These are phyloP conservation scores for Coptotermes formosanus DNA, from an alignment of 1,140 invertebrate genomes.

Conservation along the genomic window DNA sequence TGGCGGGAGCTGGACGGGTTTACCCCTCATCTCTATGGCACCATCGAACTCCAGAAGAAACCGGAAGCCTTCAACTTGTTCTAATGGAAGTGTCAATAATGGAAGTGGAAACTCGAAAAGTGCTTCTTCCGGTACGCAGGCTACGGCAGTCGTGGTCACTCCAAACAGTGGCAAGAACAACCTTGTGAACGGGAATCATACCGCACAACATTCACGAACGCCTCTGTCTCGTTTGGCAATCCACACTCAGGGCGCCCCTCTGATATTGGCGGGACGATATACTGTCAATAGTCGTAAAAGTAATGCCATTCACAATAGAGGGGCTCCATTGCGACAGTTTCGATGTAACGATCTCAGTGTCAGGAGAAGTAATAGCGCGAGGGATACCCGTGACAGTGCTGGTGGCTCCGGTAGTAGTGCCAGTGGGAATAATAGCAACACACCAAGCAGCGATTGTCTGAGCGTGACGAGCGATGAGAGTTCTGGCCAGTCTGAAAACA, in stretches of 20 bases:
- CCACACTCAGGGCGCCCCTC: constrained; percentile 72
- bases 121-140: neutral
- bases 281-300: constrained; percentile 43
- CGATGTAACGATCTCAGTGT: too few relatives aligned
- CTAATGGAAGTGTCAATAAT: neutral
- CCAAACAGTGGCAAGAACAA: neutral
- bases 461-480: constrained; percentile 76
- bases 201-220: constrained; percentile 43
- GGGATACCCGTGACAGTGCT: neutral
- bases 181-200: constrained; percentile 37
- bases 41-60: constrained; percentile 41
- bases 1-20: constrained; percentile 60
- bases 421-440: constrained; percentile 36
- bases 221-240: constrained; percentile 65
- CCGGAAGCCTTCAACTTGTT: neutral
- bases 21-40: constrained; percentile 65
- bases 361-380: neutral
- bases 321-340: constrained; percentile 40
- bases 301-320: constrained; percentile 43
- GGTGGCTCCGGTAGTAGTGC: constrained; percentile 21
- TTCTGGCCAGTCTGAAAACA: constrained; percentile 71
- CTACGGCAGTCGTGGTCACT: neutral
- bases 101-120: neutral
- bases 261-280: constrained; percentile 65
- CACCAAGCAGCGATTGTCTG: constrained; percentile 59